Evolutionary conservation across 2,797 vertebrate genomes (phyloP).

Genomic region (Prionace glauca): DNA sequence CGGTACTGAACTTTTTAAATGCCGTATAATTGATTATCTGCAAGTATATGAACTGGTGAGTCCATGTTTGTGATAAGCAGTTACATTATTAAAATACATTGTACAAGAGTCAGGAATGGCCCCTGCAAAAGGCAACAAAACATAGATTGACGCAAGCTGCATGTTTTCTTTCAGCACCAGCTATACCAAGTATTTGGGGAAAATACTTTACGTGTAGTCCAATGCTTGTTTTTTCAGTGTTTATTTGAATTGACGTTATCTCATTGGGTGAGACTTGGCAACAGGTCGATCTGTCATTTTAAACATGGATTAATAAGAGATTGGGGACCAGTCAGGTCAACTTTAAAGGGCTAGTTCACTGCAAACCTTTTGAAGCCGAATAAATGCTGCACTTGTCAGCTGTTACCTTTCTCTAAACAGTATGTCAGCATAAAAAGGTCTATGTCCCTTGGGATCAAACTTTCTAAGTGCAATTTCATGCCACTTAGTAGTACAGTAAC

Average conservation of each 20-base stretch:
- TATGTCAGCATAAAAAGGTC: conserved; percentile 30
- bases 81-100: background rate
- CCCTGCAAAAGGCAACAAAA: background rate
- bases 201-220: background rate
- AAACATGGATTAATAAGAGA: conserved; percentile 37
- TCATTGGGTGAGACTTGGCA: conserved; percentile 8
- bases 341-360: conserved; percentile 25
- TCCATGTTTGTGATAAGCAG: background rate
- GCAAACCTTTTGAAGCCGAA: conserved; percentile 31
- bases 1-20: background rate
- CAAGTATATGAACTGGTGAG: background rate
- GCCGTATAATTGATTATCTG: background rate
- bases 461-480: conserved; percentile 29
- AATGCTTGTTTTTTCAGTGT: conserved; percentile 6
- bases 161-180: background rate
- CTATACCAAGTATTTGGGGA: background rate
- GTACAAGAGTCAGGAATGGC: background rate
- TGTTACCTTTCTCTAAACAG: conserved; percentile 34
- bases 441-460: conserved; percentile 29
- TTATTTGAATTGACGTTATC: conserved; percentile 33
- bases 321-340: conserved; percentile 27
- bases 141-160: background rate
- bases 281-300: conserved; percentile 31
- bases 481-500: conserved; percentile 36
- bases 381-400: conserved; percentile 37